Percentiles rank a stretch among this genome's conserved stretches.
Conservation (phyloP, 2,113 vertebrate genomes). For the Myrmophylax atrothorax region DNA sequence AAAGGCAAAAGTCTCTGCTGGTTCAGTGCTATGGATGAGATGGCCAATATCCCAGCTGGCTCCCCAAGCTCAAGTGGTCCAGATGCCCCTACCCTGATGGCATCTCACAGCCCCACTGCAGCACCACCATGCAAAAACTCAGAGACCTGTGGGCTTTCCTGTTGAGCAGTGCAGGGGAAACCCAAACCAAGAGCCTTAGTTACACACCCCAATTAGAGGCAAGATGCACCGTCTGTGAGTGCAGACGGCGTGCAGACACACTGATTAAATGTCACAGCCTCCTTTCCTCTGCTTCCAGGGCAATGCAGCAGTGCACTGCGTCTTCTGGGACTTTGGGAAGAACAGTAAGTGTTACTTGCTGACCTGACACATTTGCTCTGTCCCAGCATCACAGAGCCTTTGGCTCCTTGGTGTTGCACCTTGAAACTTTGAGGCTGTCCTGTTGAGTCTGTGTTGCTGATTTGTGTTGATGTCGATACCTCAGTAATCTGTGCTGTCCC, state of each 20-base stretch:
- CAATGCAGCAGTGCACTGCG: slow-evolving; percentile 68
- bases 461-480: background rate
- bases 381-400: background rate
- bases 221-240: background rate
- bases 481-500: background rate
- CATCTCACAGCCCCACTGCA: background rate
- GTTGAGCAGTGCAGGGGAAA: background rate
- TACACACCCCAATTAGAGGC: background rate
- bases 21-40: background rate
- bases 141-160: background rate
- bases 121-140: background rate
- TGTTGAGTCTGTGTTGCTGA: background rate
- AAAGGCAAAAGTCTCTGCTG: background rate
- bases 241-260: accelerated
- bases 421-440: background rate
- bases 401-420: background rate
- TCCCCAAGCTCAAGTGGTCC: background rate
- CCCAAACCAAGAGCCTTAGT: background rate
- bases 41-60: background rate
- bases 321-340: slow-evolving; percentile 86
- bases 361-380: background rate
- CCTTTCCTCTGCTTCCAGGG: slow-evolving; percentile 68
- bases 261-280: background rate
- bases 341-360: slow-evolving; percentile 75
- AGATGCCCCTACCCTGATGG: background rate